Base-by-base conservation (phyloP, 2,113 vertebrate species). In the Centrocercus urophasianus region DNA sequence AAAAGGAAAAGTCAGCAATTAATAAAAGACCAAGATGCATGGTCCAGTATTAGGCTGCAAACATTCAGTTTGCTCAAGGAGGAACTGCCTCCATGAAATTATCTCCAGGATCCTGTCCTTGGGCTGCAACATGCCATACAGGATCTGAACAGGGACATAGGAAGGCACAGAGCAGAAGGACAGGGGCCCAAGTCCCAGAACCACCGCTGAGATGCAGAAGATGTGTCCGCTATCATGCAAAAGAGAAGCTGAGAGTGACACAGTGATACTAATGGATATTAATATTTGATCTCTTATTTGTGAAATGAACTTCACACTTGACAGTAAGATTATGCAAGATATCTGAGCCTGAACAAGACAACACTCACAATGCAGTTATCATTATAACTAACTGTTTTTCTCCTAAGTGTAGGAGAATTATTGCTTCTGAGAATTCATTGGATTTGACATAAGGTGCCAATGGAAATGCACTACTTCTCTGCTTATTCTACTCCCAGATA, bases 161-260 rank as follows among this genome's bases (percentile, higher is more conserved):
- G 40, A 13, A 73, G 10, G 30, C 40, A 56, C 13, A 54, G 4
- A 3, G 17, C 14, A 54, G 43, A 89, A 72, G 5, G 6, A 10
- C 1, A 0, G 2, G 34, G 2, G 1, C 38, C 13, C 43, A 48
- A 15, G n/a, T 16, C 13, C 28, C 5, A 21, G 47, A 14, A 8
- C 30, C 34, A 4, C 13, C 28, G 7, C 54, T 59, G 61, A 48
- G 10, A 48, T 30, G 5, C 0, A 0, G 11, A 30, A 92, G 6
- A 4, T 40, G 56, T 1, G 1, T 42, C 27, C 25, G 2, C 18
- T n/a, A 76, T n/a, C 4, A 36, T 77, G 18, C 30, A 78, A 50
- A 88, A 3, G 36, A 59, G 52, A 21, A 30, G 14, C 2, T 91
- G 40, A 83, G 40, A 70, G 10, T 15, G 54, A 76, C 27, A 65